These are phyloP conservation scores for Entelurus aequoreus DNA, from an alignment of 2,113 vertebrate genomes.

Conservation along the genomic window DNA sequence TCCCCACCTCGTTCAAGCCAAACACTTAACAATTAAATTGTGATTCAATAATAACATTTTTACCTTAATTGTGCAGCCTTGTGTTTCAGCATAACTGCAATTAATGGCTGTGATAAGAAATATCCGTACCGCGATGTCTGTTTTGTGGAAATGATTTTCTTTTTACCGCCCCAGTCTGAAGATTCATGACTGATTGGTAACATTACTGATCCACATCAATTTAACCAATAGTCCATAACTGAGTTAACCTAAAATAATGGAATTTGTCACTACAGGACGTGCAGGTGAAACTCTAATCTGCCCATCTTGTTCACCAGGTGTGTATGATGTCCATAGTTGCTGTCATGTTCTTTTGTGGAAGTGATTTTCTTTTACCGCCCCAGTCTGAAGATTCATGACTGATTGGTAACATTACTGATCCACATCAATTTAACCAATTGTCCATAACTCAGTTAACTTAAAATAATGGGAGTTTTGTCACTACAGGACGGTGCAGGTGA, in stretches of 20 bases:
- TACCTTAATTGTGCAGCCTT: no score
- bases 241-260: not conserved
- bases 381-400: conserved; percentile 59
- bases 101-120: no score
- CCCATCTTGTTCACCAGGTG: no score
- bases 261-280: not conserved
- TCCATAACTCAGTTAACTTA: no score
- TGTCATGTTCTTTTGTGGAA: not conserved
- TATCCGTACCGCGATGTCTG: no score
- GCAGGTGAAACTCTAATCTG: no score
- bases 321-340: no score
- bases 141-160: conserved; percentile 32
- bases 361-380: conserved; percentile 65
- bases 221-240: not conserved
- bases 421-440: not conserved
- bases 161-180: conserved; percentile 70
- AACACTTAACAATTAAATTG: no score
- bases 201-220: conserved; percentile 33
- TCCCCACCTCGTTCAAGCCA: no score
- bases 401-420: conserved; percentile 58
- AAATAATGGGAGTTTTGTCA: not conserved
- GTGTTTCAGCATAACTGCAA: no score
- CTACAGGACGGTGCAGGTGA: not conserved
- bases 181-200: conserved; percentile 49
- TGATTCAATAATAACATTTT: no score